phyloP scores from a whole-genome alignment of 2,113 vertebrate genomes.

The Myiopsitta monachus region DNA sequence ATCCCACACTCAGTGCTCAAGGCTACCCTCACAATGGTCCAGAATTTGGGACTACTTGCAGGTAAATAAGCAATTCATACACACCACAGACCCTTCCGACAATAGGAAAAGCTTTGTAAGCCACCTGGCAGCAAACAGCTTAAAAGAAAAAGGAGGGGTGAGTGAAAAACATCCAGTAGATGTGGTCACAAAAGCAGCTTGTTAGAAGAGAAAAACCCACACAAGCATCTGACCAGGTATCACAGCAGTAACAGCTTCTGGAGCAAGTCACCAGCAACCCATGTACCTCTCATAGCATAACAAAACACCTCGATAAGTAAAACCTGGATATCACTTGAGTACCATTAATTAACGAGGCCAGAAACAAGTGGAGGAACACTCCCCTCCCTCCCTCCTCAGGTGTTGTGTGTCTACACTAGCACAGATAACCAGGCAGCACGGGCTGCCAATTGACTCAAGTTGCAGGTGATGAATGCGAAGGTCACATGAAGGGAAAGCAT shows the following conservation, averaged over 20 bases:
- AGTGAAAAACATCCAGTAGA: neutral
- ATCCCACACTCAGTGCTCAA: neutral
- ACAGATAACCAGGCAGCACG: neutral
- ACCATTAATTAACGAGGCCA: neutral
- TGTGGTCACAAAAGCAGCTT: neutral
- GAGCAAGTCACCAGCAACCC: neutral
- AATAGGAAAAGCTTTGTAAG: neutral
- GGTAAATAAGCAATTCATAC: neutral
- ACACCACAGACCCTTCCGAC: neutral
- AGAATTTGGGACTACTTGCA: neutral
- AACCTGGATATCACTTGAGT: neutral
- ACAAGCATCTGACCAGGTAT: slow-evolving; percentile 16
- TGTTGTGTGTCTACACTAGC: neutral
- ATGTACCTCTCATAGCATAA: rapidly evolving
- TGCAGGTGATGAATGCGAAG: slow-evolving; percentile 58
- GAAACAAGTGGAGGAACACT: neutral
- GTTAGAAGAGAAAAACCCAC: neutral
- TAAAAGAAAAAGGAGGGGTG: neutral
- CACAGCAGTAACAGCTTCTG: neutral
- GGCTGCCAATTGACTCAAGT: slow-evolving; percentile 2
- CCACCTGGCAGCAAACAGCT: neutral
- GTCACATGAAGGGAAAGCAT: slow-evolving; percentile 53
- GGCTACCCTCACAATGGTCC: neutral
- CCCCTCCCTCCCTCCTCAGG: neutral
- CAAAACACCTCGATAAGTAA: neutral